phyloP scores from a whole-genome alignment of 2,797 vertebrate genomes.

The Salmo trutta region DNA sequence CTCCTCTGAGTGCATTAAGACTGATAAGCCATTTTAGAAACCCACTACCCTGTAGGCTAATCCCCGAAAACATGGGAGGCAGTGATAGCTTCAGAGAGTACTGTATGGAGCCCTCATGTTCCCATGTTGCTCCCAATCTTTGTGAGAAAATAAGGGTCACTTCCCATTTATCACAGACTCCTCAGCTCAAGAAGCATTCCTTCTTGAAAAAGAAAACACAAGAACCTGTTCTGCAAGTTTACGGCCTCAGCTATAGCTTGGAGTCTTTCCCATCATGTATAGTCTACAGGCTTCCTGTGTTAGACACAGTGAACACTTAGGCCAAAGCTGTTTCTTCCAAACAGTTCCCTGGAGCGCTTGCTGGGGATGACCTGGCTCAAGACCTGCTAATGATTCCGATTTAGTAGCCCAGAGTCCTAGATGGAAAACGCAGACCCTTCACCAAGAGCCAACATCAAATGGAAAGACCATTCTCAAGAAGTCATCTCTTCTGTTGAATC shows the following conservation, averaged over 20 bases:
- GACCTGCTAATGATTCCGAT: slow-evolving; percentile 37
- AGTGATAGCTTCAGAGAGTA: neutral
- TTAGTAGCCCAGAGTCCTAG: neutral
- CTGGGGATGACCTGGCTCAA: neutral
- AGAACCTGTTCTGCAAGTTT: slow-evolving; percentile 31
- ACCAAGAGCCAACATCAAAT: slow-evolving; percentile 42
- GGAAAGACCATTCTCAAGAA: slow-evolving; percentile 55
- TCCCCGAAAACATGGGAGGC: slow-evolving; percentile 20
- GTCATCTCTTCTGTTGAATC: slow-evolving; percentile 53
- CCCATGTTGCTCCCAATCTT: slow-evolving; percentile 15
- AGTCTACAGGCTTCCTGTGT: slow-evolving; percentile 29
- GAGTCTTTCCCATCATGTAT: slow-evolving; percentile 1
- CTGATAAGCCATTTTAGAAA: slow-evolving; percentile 8
- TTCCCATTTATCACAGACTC: slow-evolving; percentile 15
- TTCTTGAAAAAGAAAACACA: slow-evolving; percentile 14
- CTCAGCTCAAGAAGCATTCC: slow-evolving; percentile 7
- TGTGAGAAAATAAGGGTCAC: neutral
- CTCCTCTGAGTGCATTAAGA: neutral
- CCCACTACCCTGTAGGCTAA: slow-evolving; percentile 2
- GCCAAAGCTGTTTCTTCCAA: slow-evolving; percentile 7
- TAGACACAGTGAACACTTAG: slow-evolving; percentile 2
- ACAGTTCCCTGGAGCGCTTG: slow-evolving; percentile 35
- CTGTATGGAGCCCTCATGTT: neutral
- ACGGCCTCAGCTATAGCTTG: neutral
- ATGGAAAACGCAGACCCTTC: slow-evolving; percentile 53